Evolutionary conservation across 2,113 vertebrate species (phyloP), one percentile per base, ranked within the genome.

Genomic region (Ammodytes dubius): DNA sequence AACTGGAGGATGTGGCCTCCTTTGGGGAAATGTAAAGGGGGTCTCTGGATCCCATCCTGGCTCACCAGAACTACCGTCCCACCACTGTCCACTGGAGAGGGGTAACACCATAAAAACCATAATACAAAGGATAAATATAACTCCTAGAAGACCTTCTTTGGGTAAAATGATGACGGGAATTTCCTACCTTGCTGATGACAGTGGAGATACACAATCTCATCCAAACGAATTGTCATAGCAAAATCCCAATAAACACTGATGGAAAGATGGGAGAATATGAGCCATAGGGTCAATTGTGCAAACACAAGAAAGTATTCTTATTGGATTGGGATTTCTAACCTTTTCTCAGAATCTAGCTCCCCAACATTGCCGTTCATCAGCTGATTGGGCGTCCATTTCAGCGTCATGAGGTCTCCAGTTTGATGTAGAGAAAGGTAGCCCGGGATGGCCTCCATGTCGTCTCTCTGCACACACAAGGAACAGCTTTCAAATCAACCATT

Each of bases 371-470:
- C 97, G 0, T 99, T 99, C 98, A 99, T 99, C 88, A 99, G 95
- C 91, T 99, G 98, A 93, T 99, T 99, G 35, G 98, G 98, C 0
- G 98, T 99, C 98, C 98, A 99, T 88, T 99, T 99, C 64, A 99
- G 90, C 0, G 97, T 98, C 97, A 99, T 99, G 80, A 96, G 87
- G n/a, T 99, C 98, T 0, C 97, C 98, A 1, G 98, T 96, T 88
- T 99, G 98, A 88, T 99, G 98, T 9, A 99, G 96, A 56, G 98
- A 99, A 56, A 99, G 95, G 45, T 99, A 99, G 0, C 98, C 98
- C 0, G 97, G 98, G 78, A 99, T 99, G 0, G 97, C 96, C 89
- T 99, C 98, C 97, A 99, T 99, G 88, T 99, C 98, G 0, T 99
- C 98, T 61, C 96, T 94, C 98, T 99, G 85, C 63, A 83, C 37